phyloP scores from a whole-genome alignment of 2,797 vertebrate genomes.

The Oreochromis grahami region DNA sequence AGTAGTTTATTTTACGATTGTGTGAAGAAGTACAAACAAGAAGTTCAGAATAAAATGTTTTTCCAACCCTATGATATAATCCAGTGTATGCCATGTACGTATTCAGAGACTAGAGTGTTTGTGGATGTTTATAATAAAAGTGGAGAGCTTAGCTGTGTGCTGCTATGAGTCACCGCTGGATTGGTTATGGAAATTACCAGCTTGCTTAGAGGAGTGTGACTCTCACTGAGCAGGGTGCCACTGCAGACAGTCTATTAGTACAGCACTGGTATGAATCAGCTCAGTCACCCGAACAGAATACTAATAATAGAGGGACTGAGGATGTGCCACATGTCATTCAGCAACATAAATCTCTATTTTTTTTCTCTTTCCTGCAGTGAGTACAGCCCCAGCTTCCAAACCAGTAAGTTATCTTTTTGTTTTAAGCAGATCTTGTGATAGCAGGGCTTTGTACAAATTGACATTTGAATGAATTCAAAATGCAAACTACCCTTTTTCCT shows the following conservation, averaged over 20 bases:
- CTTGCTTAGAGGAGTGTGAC: constrained; percentile 21
- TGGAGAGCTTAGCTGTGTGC: background rate
- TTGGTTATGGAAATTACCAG: constrained; percentile 46
- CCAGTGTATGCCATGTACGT: background rate
- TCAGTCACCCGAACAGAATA: constrained; percentile 12
- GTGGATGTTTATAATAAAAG: constrained; percentile 29
- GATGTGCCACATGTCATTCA: constrained; percentile 10
- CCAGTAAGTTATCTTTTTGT: constrained; percentile 77
- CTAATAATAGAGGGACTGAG: constrained; percentile 31
- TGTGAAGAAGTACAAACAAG: background rate
- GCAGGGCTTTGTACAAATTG: background rate
- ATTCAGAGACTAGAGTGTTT: background rate
- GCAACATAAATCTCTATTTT: constrained; percentile 9
- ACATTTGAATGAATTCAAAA: background rate
- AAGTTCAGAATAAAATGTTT: background rate
- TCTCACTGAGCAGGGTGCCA: background rate
- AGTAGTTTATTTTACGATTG: background rate
- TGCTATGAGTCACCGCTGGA: constrained; percentile 48
- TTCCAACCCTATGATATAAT: background rate
- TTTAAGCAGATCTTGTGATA: background rate
- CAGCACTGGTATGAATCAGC: constrained; percentile 39
- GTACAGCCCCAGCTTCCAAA: constrained; percentile 93
- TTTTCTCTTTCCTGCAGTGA: constrained; percentile 80
- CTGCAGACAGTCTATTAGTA: constrained; percentile 30
- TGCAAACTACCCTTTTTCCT: background rate